phyloP scores from a whole-genome alignment of 2,888 invertebrate genomes.

The Beris morrisii region DNA sequence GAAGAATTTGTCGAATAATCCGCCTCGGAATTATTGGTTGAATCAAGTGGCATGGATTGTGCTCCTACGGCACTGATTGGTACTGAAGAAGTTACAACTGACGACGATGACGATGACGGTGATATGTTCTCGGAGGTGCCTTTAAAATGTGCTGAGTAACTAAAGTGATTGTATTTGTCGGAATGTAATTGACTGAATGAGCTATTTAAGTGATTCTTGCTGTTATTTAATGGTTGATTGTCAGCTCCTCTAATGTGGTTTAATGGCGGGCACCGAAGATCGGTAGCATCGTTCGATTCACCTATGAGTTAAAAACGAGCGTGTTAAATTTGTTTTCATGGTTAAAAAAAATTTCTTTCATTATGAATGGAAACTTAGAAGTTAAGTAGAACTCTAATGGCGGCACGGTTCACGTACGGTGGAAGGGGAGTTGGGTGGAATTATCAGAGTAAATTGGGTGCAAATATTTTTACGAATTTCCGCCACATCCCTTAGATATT shows the following conservation, averaged over 20 bases:
- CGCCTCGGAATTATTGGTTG: conserved; percentile 37
- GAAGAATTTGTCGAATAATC: conserved; percentile 40
- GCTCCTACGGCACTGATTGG: conserved; percentile 21
- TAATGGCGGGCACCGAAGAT: conserved; percentile 39
- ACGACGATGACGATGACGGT: conserved; percentile 32
- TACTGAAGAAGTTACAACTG: conserved; percentile 31
- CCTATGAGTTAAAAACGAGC: conserved; percentile 18
- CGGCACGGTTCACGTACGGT: no score
- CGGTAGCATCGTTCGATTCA: conserved; percentile 40
- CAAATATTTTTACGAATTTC: no score
- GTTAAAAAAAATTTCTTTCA: no score
- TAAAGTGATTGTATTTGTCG: conserved; percentile 42
- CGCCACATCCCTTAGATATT: no score
- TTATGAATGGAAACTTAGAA: no score
- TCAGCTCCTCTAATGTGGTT: conserved; percentile 39
- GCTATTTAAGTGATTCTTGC: conserved; percentile 37
- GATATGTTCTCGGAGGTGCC: conserved; percentile 40
- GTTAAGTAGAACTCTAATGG: no score
- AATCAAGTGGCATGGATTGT: conserved; percentile 18
- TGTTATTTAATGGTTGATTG: conserved; percentile 36
- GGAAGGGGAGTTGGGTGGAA: no score
- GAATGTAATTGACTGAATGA: conserved; percentile 36
- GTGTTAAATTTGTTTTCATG: no score
- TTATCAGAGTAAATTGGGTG: no score
- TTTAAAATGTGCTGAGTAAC: conserved; percentile 43